Base-by-base conservation (phyloP, 2,888 invertebrate genomes). In the Zygogramma bicolorata region DNA sequence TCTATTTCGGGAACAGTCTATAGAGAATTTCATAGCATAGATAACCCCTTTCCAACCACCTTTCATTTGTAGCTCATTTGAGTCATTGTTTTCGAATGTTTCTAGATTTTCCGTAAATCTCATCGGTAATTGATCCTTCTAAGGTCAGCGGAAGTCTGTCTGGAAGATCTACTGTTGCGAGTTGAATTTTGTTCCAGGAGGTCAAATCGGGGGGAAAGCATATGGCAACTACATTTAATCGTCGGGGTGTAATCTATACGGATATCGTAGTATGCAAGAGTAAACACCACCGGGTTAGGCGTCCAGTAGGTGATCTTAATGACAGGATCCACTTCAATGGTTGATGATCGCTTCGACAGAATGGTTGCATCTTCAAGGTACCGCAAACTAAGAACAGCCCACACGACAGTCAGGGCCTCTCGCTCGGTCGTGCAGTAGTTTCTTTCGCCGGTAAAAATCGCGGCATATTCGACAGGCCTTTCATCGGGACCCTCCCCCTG, bases 221-320 rank as follows among this genome's bases (percentile, higher is more conserved):
- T 69, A 53, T 75, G 0, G 75, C 76, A 1, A 78, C 8, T 5
- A 69, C 62, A 42, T 78, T 75, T 3, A 13, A 10, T 57, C 59
- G 65, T 20, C 71, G 59, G 29, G 3, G 20, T 31, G 10, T 31
- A 31, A 8, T 59, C 71, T n/a, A 79, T 76, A 5, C 29, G 3
- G 0, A 78, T 69, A 34, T 87, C 81, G 71, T 81, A 87, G 2
- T 80, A 71, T 87, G 85, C 1, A 89, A 68, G 10, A 78, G 70
- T 6, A 88, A 53, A 0, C 85, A 85, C 89, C 88, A 89, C 40
- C 88, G 74, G 20, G 84, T 85, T 0, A 89, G 74, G 29, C 88
- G 71, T 10, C 87, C 87, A 13, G 82, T 74, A 3, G 77, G 76
- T 1, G 72, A 65, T n/a, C 70, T 86, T 4, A 87, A 38, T 0